Base-by-base conservation (phyloP, 64 coral and sea anemone genomes). In the Acropora tenuis region DNA sequence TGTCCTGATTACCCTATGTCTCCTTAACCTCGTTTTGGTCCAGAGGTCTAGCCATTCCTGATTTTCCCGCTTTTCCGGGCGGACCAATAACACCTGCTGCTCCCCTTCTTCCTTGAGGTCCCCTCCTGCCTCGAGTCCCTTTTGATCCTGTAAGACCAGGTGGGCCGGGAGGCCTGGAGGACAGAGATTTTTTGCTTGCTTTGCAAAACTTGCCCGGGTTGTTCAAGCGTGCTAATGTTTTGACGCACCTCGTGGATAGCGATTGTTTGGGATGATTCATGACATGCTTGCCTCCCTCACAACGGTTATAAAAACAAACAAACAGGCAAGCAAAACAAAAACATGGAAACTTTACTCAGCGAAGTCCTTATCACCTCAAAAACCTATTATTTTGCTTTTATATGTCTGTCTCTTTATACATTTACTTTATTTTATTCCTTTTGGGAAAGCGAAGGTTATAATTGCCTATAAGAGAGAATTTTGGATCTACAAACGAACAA, bases 121-220 rank as follows among this genome's bases (percentile, higher is more conserved):
- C 76, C 77, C 61, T 80, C 61, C 45, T 79, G 3, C 88, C 77
- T 1, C 88, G 47, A 2, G 76, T 41, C 2, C 88, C 77, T 16
- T 80, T 69, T 41, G 46, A 48, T 41, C 88, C 88, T 12, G 60
- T n/a, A 3, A 12, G 8, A 44, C 87, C 74, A 61, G 74, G 72
- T 17, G 18, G 74, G 43, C 87, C 87, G 13, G 87, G 87, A 5
- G 87, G 73, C 50, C 87, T 5, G 47, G 2, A 16, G 50, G 20
- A 49, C 88, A 90, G 15, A 80, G n/a, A 1, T 90, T 90, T 45
- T 3, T 79, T 53, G 41, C 71, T 90, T 17, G 88, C 20, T 48
- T 63, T 80, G 50, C 88, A 90, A 17, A 69, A 80, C 61, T 69
- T 90, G 43, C 11, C 12, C 2, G 8, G 40, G 74, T 18, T 47